Percentiles rank a stretch among this genome's conserved stretches.
Conservation (phyloP, 2,113 vertebrate species). For the Menidia beryllina region DNA sequence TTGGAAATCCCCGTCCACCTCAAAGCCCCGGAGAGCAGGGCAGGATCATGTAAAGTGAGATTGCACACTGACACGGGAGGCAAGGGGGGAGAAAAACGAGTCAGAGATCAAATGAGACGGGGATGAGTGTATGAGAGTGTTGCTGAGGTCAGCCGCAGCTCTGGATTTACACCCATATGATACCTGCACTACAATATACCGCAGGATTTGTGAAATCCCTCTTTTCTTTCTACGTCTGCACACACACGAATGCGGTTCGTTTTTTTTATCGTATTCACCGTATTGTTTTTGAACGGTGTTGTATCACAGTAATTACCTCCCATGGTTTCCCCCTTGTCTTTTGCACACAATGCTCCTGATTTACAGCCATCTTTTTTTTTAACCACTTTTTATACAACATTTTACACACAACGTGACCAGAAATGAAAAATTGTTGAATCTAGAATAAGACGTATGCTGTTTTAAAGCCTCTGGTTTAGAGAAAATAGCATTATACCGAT, state of each 20-base stretch:
- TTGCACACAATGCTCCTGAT: background rate
- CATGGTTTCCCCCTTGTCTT: background rate
- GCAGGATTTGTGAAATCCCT: slow-evolving; percentile 50
- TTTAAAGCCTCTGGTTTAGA: too few species aligned
- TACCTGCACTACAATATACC: background rate
- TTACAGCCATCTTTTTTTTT: too few species aligned
- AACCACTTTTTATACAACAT: too few species aligned
- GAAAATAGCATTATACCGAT: too few species aligned
- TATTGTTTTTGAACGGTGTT: background rate
- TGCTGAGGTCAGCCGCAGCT: slow-evolving; percentile 57
- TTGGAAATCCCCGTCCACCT: slow-evolving; percentile 56
- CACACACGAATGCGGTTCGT: background rate
- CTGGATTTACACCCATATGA: slow-evolving; percentile 46
- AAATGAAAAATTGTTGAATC: too few species aligned
- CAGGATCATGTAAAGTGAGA: slow-evolving; percentile 32
- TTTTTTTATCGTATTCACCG: too few species aligned
- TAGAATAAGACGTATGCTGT: too few species aligned
- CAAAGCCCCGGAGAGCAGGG: slow-evolving; percentile 18
- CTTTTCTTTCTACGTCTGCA: slow-evolving; percentile 17
- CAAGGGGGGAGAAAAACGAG: slow-evolving; percentile 29
- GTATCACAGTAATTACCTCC: background rate
- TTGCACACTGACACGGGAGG: slow-evolving; percentile 30
- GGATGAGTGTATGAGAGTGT: background rate
- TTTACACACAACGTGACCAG: too few species aligned
- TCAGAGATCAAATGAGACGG: slow-evolving; percentile 45